Conservation (phyloP, 2,797 vertebrate genomes). For the Steatocranus sp. region DNA sequence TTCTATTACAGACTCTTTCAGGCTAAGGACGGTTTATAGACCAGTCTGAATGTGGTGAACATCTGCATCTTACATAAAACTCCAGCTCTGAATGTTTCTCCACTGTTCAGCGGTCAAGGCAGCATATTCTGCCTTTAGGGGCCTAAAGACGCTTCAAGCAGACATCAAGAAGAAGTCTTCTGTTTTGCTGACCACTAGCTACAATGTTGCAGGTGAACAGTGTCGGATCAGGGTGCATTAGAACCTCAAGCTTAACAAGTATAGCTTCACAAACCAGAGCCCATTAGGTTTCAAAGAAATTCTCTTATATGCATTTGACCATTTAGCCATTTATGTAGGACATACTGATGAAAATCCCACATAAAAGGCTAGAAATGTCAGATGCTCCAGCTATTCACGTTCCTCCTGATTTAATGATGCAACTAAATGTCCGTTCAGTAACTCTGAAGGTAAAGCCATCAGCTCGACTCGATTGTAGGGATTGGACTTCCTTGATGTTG, state of each 20-base stretch:
- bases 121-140: background rate
- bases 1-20: background rate
- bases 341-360: background rate
- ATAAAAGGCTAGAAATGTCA: background rate
- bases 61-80: background rate
- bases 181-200: background rate
- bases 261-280: background rate
- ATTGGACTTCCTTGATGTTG: background rate
- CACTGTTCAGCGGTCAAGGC: background rate
- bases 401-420: background rate
- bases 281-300: background rate
- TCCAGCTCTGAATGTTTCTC: background rate
- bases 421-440: background rate
- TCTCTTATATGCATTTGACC: background rate
- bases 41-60: background rate
- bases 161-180: background rate
- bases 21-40: background rate
- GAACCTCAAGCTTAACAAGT: background rate
- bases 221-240: background rate
- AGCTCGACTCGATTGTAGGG: rapidly evolving
- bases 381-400: background rate
- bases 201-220: background rate
- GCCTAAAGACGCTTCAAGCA: background rate
- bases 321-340: background rate
- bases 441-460: background rate